A percentile compares a stretch with the other conserved stretches of the same genome.
Evolutionary conservation across 2,888 invertebrate species (phyloP).

Genomic region (Neoaliturus tenellus): DNA sequence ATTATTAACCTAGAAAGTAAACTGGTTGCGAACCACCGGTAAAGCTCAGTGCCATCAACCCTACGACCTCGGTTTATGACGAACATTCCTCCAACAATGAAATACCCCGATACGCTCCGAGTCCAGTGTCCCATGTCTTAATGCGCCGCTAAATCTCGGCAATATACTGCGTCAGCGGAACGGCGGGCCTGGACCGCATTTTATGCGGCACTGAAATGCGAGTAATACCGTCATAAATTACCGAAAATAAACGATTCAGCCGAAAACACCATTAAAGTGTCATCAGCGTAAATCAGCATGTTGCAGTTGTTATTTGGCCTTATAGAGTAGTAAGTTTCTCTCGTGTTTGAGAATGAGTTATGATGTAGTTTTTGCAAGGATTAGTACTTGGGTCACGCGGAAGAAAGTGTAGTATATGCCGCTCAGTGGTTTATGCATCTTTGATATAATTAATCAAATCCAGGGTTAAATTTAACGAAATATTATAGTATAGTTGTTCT

Average conservation of each 20-base stretch:
- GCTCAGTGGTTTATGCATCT: too few relatives aligned
- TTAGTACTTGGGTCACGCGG: too few relatives aligned
- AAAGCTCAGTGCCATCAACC: background rate
- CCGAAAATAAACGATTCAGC: constrained; percentile 16
- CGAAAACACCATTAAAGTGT: constrained; percentile 23
- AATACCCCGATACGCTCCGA: background rate
- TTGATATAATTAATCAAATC: too few relatives aligned
- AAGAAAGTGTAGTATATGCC: too few relatives aligned
- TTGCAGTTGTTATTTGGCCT: constrained; percentile 11
- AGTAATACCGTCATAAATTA: background rate
- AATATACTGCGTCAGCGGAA: background rate
- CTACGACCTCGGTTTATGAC: background rate
- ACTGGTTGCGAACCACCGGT: background rate
- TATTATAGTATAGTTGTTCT: too few relatives aligned
- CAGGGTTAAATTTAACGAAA: too few relatives aligned
- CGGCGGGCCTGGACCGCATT: background rate
- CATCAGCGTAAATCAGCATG: constrained; percentile 6
- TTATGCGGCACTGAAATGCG: constrained; percentile 17
- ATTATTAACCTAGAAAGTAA: background rate
- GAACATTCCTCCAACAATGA: constrained; percentile 9
- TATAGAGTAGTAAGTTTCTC: background rate
- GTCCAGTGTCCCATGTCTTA: constrained; percentile 19
- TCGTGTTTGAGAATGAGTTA: background rate
- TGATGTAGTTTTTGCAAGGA: background rate
- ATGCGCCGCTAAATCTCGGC: constrained; percentile 32